Base-by-base conservation (phyloP, 1,140 invertebrate genomes). In the Drosophila funebris region DNA sequence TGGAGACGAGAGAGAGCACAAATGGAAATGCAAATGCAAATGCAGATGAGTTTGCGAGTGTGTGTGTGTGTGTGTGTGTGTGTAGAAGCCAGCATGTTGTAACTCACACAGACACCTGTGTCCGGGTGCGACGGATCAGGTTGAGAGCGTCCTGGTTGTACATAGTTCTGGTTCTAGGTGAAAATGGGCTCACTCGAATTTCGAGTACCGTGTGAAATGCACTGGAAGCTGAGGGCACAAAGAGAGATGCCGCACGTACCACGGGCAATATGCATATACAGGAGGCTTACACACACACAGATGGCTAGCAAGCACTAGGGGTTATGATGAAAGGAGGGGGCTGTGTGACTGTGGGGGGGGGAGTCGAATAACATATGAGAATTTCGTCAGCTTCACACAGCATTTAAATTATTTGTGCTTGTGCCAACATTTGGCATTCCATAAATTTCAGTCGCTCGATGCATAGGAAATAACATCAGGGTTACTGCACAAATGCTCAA, bases 331-430 rank as follows among this genome's bases (percentile, higher is more conserved):
- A 64, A 31, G 22, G 8, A 20, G 3, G 14, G n/a, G 8, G 13
- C 1, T 13, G 48, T 11, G 48, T 13, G 39, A 57, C 5, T 18
- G 33, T 9, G n/a, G 39, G 31, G 18, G 9, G 5, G 13, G 9
- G 27, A 1, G 13, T 31, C 22, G 31, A 48, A 66, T 56, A 63
- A 52, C 77, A 87, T 75, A 78, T 52, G 69, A 53, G 69, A 33
- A 48, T 82, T 78, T 82, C 78, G 72, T 69, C 74, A 61, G 69
- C 57, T 85, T 77, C 77, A 53, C 74, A 78, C 66, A 76, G 76
- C 77, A 87, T 84, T 87, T 87, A 78, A 87, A 87, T 87, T 78
- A 87, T 87, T 89, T 83, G 78, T 73, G 72, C 62, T 76, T 87
- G 83, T 87, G 83, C 88, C 83, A 82, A 87, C 83, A 87, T 88